Conservation (phyloP, 2,797 vertebrate species). For the Gorsachius magnificus region DNA sequence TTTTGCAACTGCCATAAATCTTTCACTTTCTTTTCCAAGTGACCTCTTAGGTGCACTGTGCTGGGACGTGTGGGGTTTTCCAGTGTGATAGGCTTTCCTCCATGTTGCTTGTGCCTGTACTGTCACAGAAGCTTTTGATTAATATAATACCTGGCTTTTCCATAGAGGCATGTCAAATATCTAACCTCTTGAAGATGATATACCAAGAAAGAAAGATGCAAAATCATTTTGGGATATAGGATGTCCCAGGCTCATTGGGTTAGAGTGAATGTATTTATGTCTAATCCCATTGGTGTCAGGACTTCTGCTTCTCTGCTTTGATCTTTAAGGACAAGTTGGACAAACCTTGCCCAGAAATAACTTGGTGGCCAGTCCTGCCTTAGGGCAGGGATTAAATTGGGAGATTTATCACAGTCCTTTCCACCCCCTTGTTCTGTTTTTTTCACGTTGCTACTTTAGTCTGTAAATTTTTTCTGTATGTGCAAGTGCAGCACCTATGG, state of each 20-base stretch:
- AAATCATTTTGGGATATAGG: background rate
- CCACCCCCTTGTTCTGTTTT: background rate
- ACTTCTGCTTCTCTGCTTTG: background rate
- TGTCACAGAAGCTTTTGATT: background rate
- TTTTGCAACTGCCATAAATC: background rate
- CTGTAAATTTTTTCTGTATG: background rate
- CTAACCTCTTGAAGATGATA: background rate
- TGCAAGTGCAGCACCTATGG: background rate
- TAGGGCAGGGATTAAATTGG: background rate
- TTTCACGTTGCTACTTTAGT: background rate
- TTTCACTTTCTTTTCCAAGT: background rate
- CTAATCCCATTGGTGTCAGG: background rate
- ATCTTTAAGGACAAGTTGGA: background rate
- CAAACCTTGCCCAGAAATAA: background rate
- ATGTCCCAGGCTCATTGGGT: background rate
- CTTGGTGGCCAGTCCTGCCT: background rate
- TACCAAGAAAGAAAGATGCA: background rate
- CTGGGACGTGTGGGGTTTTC: background rate
- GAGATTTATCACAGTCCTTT: background rate
- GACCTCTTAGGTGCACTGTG: background rate
- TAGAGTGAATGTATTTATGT: background rate
- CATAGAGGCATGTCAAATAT: background rate
- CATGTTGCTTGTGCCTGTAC: background rate
- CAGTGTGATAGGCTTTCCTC: rapidly evolving
- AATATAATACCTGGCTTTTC: background rate